Evolutionary conservation across 2,888 invertebrate species (phyloP).

Genomic region (Cheilosia grossa): DNA sequence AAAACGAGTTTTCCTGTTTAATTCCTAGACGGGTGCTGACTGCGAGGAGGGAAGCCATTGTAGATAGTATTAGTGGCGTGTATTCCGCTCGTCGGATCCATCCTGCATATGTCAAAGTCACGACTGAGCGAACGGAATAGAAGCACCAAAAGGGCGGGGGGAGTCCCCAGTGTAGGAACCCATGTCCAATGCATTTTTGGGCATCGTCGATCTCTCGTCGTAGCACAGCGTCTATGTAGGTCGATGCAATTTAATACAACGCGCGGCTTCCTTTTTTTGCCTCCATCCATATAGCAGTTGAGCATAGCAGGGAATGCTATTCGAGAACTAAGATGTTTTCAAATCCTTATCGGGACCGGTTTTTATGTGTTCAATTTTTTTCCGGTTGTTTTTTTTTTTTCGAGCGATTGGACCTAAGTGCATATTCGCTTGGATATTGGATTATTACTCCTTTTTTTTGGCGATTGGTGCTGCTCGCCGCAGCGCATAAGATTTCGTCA

Average conservation of each 20-base stretch:
- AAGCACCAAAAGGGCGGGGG: constrained; percentile 26
- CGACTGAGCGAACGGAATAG: constrained; percentile 67
- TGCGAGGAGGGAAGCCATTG: constrained; percentile 21
- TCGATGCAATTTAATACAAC: constrained; percentile 82
- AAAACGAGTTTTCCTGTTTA: constrained; percentile 65
- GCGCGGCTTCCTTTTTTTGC: constrained; percentile 62
- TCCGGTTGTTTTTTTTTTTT: constrained; percentile 24
- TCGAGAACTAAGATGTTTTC: constrained; percentile 74
- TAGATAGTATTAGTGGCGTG: constrained; percentile 42
- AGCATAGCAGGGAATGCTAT: constrained; percentile 50
- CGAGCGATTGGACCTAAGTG: constrained; percentile 42
- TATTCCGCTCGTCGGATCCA: constrained; percentile 22
- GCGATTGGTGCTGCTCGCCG: constrained; percentile 32
- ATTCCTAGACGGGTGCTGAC: constrained; percentile 68
- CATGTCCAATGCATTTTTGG: constrained; percentile 71
- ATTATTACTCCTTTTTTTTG: constrained; percentile 38
- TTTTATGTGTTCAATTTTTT: constrained; percentile 33
- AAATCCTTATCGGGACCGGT: constrained; percentile 74
- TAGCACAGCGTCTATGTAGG: constrained; percentile 79
- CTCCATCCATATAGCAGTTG: constrained; percentile 23
- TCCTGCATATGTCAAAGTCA: constrained; percentile 73
- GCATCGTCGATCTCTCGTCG: constrained; percentile 46
- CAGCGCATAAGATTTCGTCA: constrained; percentile 47
- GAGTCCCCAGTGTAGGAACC: constrained; percentile 13
- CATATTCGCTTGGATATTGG: constrained; percentile 41